Evolutionary conservation across 1,140 invertebrate genomes (phyloP).

Genomic region (Paraescarpia echinospica): DNA sequence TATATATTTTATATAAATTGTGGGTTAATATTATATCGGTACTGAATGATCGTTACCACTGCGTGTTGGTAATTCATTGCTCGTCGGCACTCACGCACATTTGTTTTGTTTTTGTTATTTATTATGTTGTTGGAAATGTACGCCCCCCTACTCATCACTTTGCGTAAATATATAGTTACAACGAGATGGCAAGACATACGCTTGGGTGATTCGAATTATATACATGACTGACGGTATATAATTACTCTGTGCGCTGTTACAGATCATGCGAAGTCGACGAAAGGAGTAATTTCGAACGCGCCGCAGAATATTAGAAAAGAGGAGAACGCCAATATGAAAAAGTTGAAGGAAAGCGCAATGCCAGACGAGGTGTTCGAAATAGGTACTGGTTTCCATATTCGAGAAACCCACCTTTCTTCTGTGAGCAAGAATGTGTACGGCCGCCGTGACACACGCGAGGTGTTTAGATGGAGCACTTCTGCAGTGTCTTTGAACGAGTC

Average conservation of each 20-base stretch:
- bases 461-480: no score
- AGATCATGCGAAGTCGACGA: not conserved
- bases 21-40: no score
- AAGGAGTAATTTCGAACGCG: not conserved
- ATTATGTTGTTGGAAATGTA: not conserved
- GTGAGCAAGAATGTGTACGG: not conserved
- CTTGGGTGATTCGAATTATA: not conserved
- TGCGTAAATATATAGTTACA: no score
- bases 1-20: no score
- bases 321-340: not conserved
- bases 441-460: no score
- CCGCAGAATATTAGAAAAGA: not conserved
- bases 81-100: not conserved
- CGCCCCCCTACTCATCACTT: no score
- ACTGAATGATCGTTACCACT: not conserved
- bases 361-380: not conserved
- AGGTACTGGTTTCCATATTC: not conserved
- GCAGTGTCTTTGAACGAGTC: no score
- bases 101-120: not conserved
- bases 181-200: no score
- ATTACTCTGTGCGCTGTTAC: not conserved
- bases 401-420: not conserved
- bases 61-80: not conserved
- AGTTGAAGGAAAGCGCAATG: not conserved
- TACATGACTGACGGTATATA: not conserved